Base-by-base conservation (phyloP, 2,797 vertebrate species). In the Orestias chungarensis region DNA sequence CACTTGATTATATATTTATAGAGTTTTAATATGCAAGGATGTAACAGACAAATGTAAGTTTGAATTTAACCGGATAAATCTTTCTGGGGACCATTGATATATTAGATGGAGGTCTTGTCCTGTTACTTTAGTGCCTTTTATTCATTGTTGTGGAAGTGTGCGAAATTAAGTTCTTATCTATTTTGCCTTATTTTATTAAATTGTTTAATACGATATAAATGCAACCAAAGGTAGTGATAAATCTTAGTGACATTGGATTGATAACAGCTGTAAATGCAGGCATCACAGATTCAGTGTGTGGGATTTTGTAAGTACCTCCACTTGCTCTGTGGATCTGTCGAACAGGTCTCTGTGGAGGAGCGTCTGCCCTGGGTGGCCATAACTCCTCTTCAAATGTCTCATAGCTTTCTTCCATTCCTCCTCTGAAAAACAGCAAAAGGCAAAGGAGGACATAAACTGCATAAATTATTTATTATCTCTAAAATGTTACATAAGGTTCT, bases 341-440 rank as follows among this genome's bases (percentile, higher is more conserved):
- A 87, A 85, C 73, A 76, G 91, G 85, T 81, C 91, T 95, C 42
- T 82, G 89, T 66, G 89, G 92, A 80, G 89, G 84, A 83, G 79
- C 81, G 68, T 93, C 91, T 84, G 83, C 81, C 73, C 88, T 87
- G 47, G 87, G 62, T 73, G 87, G 80, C 76, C 90, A 77, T 38
- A 95, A 91, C 83, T 95, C 93, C 77, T 93, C 93, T 67, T 94
- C 93, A 88, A 94, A 93, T 77, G 92, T 94, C 87, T 94, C 93
- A 83, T 92, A 95, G 64, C 92, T 92, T 71, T 93, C 89, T 50
- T 93, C 93, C 93, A 94, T 93, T 75, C 50, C 73, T 82, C 62
- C 27, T 73, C 87, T 77, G 74, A 74, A 17, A 68, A 27, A n/a
- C n/a, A 35, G 12, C 17, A 14, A 23, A 14, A 65, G 18, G 54